phyloP scores from a whole-genome alignment of 2,113 vertebrate species.

The Sylvilagus bachmani region DNA sequence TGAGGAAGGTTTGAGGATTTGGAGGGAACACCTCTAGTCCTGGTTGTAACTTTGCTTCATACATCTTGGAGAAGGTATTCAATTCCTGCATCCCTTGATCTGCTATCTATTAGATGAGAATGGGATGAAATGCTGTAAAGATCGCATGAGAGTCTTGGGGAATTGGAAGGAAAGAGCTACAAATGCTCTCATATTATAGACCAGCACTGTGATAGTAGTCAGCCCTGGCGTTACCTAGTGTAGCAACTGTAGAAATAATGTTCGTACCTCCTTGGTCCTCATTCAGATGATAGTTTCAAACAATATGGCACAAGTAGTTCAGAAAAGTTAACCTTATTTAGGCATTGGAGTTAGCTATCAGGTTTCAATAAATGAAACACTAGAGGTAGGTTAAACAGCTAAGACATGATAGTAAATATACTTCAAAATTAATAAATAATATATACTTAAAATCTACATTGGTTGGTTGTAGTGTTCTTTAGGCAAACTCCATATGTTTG shows the following conservation, averaged over 20 bases:
- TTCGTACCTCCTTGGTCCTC: background rate
- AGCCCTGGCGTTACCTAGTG: background rate
- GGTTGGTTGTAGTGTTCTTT: background rate
- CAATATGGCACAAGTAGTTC: background rate
- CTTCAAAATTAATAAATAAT: slow-evolving; percentile 14
- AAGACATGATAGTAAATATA: background rate
- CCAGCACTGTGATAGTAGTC: no score
- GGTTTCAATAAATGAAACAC: background rate
- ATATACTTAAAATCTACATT: background rate
- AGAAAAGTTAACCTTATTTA: background rate
- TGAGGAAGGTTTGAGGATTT: background rate
- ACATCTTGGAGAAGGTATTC: background rate
- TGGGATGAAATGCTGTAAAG: background rate
- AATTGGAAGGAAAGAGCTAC: background rate
- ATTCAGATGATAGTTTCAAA: background rate
- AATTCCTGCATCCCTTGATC: background rate
- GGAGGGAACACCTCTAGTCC: background rate
- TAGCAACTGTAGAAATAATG: background rate
- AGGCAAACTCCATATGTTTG: background rate
- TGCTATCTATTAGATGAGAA: background rate
- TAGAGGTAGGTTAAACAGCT: background rate
- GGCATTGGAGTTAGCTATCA: background rate
- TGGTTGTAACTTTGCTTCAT: background rate
- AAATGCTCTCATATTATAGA: accelerated
- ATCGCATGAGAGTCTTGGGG: background rate